Evolutionary conservation across 2,797 vertebrate species (phyloP).

Genomic region (Macropus fuliginosus): DNA sequence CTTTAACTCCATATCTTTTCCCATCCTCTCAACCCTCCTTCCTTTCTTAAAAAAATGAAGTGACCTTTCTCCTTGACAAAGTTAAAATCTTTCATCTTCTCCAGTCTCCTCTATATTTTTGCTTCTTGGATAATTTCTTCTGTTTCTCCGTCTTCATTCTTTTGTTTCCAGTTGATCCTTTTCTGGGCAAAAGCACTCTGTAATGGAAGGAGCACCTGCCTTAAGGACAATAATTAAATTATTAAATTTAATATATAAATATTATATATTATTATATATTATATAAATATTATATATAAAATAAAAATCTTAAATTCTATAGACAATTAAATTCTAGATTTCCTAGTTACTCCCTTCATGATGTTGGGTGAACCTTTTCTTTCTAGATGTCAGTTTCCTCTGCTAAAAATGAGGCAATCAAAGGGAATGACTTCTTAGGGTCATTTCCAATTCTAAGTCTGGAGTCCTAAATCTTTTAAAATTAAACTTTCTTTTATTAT

Average conservation of each 20-base stretch:
- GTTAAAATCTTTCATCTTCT: background rate
- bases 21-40: constrained; percentile 1
- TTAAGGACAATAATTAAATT: background rate
- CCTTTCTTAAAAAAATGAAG: constrained; percentile 8
- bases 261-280: no score
- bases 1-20: background rate
- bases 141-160: background rate
- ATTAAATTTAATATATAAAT: no score
- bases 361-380: background rate
- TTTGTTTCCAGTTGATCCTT: background rate
- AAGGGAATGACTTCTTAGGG: background rate
- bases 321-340: background rate
- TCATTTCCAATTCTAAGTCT: background rate
- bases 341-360: background rate
- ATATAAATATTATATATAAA: no score
- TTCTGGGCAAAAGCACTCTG: background rate
- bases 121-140: background rate
- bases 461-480: background rate
- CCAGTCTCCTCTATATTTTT: background rate
- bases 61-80: background rate
- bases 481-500: background rate
- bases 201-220: background rate
- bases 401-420: background rate
- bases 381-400: background rate
- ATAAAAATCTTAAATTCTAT: no score